phyloP scores from a whole-genome alignment of 2,888 invertebrate genomes.

The Epiblema foenella region DNA sequence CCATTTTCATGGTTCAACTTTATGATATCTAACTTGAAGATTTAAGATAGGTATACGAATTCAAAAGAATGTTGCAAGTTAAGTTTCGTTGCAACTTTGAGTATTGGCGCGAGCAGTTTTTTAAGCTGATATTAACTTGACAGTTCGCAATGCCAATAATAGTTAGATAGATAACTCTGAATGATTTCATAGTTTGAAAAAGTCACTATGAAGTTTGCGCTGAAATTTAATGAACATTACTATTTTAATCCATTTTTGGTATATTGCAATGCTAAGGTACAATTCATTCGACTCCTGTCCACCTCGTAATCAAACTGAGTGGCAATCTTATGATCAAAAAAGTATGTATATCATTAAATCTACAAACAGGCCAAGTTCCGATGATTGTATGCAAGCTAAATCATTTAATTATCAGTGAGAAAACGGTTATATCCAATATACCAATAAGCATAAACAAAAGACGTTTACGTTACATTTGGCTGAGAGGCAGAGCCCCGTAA shows the following conservation, averaged over 20 bases:
- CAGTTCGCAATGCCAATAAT: conserved; percentile 29
- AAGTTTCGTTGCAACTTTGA: conserved; percentile 36
- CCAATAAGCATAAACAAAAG: conserved; percentile 72
- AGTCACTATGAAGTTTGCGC: too few species aligned
- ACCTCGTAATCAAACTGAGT: too few species aligned
- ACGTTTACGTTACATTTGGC: conserved; percentile 73
- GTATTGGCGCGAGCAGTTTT: conserved; percentile 32
- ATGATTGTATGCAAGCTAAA: conserved; percentile 44
- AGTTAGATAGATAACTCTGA: conserved; percentile 11
- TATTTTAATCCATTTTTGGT: too few species aligned
- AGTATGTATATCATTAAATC: conserved; percentile 31
- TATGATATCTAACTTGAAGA: conserved; percentile 44
- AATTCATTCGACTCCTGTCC: not conserved
- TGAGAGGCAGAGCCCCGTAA: conserved; percentile 64
- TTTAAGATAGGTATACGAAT: conserved; percentile 42
- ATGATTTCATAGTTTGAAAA: conserved; percentile 9
- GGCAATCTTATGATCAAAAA: not conserved
- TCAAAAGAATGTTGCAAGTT: conserved; percentile 39
- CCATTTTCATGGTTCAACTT: conserved; percentile 45
- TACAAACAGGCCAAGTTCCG: conserved; percentile 39
- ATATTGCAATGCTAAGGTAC: too few species aligned
- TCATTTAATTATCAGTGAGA: conserved; percentile 56
- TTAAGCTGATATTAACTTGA: conserved; percentile 26
- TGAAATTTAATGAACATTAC: too few species aligned
- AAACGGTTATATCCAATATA: conserved; percentile 56